Conservation (phyloP, 2,113 vertebrate species). For the Peromyscus leucopus region DNA sequence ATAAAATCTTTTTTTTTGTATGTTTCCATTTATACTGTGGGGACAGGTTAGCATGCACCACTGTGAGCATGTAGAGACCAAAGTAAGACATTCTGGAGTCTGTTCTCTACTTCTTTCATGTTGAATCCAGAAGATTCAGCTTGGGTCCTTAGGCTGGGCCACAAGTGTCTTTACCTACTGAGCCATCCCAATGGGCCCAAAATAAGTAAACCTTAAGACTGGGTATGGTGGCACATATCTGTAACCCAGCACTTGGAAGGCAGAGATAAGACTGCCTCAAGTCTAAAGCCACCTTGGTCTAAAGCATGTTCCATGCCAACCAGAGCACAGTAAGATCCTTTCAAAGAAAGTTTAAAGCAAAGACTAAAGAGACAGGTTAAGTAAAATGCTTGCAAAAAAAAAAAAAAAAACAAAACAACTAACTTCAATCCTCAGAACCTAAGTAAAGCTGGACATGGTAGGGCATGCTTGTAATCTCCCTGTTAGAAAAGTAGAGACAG, state of each 20-base stretch:
- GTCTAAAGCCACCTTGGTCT: not conserved
- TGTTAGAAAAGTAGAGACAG: not conserved
- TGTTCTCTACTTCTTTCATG: not conserved
- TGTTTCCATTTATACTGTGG: not conserved
- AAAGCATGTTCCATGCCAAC: not conserved
- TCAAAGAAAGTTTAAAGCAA: not conserved
- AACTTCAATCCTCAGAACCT: not conserved
- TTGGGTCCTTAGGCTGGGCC: not conserved
- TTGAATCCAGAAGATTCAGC: not conserved
- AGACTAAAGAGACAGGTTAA: not conserved
- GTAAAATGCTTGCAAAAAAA: not conserved
- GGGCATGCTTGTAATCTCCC: not conserved
- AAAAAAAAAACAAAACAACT: not conserved
- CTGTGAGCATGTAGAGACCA: not conserved
- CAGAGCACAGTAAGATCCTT: not conserved
- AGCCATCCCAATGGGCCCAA: not conserved
- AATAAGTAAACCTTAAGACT: not conserved
- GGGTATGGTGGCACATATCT: not conserved
- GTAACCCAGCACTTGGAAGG: not conserved
- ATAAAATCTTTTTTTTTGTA: not conserved
- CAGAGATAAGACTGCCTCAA: not conserved
- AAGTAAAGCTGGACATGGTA: not conserved
- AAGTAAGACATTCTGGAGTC: not conserved
- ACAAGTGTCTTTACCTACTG: not conserved
- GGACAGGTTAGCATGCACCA: not conserved